These are phyloP conservation scores for Chrysocyon brachyurus DNA, from an alignment of 2,797 vertebrate genomes.

Conservation along the genomic window DNA sequence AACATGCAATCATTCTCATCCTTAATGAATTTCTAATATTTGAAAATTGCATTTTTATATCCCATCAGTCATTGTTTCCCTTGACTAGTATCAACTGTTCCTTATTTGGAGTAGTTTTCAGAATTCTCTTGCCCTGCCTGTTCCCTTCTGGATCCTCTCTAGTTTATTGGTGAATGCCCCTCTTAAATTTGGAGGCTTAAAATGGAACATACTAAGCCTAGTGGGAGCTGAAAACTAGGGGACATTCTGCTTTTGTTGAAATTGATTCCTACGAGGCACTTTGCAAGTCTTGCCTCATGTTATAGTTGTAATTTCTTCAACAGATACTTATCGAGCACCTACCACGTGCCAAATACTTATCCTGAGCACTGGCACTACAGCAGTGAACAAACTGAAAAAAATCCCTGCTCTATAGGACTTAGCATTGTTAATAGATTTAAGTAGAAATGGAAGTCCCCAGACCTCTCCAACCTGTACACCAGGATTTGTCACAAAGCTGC, in stretches of 20 bases:
- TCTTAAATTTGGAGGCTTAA: conserved; percentile 1
- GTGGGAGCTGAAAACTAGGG: background rate
- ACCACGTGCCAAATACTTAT: background rate
- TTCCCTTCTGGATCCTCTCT: background rate
- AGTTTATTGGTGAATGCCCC: background rate
- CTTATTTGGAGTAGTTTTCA: background rate
- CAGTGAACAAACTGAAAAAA: background rate
- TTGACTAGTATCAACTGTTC: background rate
- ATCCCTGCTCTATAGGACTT: background rate
- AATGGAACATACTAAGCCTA: background rate
- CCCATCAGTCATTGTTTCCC: background rate
- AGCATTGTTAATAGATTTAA: background rate
- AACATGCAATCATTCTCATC: background rate
- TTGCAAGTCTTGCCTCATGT: background rate
- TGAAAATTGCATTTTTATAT: background rate
- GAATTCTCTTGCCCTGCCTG: background rate
- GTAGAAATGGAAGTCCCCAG: background rate
- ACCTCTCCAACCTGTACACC: background rate
- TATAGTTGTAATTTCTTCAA: background rate
- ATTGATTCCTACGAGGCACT: background rate
- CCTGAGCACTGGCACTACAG: background rate
- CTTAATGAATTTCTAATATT: background rate
- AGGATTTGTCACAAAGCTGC: background rate
- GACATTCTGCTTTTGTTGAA: background rate
- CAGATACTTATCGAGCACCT: background rate